phyloP scores from a whole-genome alignment of 2,797 vertebrate species.

The Calcarius lapponicus region DNA sequence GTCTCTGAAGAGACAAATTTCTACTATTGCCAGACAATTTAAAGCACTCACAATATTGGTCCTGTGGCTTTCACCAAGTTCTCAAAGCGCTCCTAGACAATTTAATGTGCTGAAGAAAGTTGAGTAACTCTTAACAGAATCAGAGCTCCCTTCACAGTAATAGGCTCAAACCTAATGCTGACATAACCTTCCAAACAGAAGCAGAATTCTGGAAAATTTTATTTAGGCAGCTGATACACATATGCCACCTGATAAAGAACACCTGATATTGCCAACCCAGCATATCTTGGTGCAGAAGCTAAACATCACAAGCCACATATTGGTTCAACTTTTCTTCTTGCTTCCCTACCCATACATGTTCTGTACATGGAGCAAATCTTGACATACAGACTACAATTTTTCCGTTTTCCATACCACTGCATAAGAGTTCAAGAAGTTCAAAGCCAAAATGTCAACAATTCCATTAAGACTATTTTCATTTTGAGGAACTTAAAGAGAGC shows the following conservation, averaged over 20 bases:
- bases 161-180: not conserved
- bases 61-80: not conserved
- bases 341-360: not conserved
- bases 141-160: not conserved
- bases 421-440: not conserved
- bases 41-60: not conserved
- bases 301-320: not conserved
- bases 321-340: not conserved
- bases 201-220: not conserved
- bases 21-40: not conserved
- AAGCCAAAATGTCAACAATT: not conserved
- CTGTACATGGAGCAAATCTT: not conserved
- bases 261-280: not conserved
- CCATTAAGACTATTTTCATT: not conserved
- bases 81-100: not conserved
- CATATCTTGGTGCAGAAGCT: not conserved
- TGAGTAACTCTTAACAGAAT: not conserved
- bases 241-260: not conserved
- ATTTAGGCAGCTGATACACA: not conserved
- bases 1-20: not conserved
- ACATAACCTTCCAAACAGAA: not conserved
- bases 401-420: not conserved
- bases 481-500: not conserved
- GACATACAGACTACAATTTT: fast-evolving
- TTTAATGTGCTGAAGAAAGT: not conserved